A percentile compares a stretch with the other conserved stretches of the same genome.
These are phyloP conservation scores for Augochlora pura DNA, from an alignment of 1,140 invertebrate genomes.

Conservation along the genomic window DNA sequence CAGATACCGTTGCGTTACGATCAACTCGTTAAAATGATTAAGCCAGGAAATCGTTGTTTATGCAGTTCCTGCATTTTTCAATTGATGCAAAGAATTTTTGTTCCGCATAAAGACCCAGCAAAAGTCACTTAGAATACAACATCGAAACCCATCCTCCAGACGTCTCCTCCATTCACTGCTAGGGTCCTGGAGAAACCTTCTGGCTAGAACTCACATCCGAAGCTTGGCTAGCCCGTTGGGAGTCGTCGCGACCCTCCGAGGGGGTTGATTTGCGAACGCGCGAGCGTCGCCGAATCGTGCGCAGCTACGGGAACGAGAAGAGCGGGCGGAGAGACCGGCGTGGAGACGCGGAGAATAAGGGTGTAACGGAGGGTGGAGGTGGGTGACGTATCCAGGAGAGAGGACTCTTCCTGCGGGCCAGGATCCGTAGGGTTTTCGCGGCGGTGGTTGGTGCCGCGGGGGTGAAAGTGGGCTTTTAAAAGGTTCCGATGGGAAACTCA, in stretches of 20 bases:
- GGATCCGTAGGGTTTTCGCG: constrained; percentile 65
- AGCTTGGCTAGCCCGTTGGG: constrained; percentile 10
- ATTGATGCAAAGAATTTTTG: too few species aligned
- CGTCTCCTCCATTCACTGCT: background rate
- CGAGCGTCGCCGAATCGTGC: constrained; percentile 44
- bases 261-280: constrained; percentile 50
- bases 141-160: background rate
- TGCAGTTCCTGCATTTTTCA: too few species aligned
- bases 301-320: background rate
- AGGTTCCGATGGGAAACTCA: constrained; percentile 71
- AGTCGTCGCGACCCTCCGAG: constrained; percentile 19
- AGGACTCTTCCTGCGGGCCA: constrained; percentile 37
- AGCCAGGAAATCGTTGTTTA: too few species aligned
- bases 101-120: too few species aligned
- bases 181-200: background rate
- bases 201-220: background rate
- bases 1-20: too few species aligned
- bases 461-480: constrained; percentile 72
- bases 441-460: constrained; percentile 61
- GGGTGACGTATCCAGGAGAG: constrained; percentile 32
- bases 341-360: background rate
- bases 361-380: background rate
- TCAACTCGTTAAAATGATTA: too few species aligned
- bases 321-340: background rate
- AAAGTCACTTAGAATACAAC: too few species aligned